Percentiles rank a stretch among this genome's conserved stretches.
Conservation (phyloP, 2,113 vertebrate genomes). For the Tympanuchus pallidicinctus region DNA sequence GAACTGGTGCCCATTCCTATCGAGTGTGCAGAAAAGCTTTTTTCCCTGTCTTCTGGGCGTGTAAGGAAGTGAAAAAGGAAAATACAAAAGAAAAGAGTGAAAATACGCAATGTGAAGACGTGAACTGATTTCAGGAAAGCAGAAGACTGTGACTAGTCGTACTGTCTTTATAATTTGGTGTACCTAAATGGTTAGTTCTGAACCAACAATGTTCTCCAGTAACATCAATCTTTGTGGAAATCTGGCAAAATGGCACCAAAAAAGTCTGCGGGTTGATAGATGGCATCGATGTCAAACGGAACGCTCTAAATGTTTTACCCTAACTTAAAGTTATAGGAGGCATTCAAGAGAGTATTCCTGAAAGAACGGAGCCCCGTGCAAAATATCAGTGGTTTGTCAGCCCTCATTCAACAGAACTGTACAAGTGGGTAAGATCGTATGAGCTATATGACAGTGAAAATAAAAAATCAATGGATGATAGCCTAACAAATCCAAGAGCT, state of each 20-base stretch:
- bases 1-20: not conserved
- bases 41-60: not conserved
- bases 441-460: not conserved
- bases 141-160: not conserved
- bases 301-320: not conserved
- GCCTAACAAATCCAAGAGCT: not conserved
- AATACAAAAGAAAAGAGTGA: not conserved
- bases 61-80: not conserved
- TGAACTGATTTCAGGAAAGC: not conserved
- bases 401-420: not conserved
- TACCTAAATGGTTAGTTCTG: not conserved
- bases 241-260: not conserved
- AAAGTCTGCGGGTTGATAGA: not conserved
- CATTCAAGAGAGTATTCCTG: not conserved
- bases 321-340: not conserved
- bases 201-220: not conserved
- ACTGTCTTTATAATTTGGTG: not conserved
- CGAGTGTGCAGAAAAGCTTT: accelerated
- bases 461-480: not conserved
- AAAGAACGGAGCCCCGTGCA: not conserved
- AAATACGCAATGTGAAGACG: accelerated
- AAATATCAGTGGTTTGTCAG: not conserved
- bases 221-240: not conserved
- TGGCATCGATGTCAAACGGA: not conserved
- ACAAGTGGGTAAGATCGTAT: not conserved